Conservation (phyloP, 2,797 vertebrate genomes). For the Novumbra hubbsi region DNA sequence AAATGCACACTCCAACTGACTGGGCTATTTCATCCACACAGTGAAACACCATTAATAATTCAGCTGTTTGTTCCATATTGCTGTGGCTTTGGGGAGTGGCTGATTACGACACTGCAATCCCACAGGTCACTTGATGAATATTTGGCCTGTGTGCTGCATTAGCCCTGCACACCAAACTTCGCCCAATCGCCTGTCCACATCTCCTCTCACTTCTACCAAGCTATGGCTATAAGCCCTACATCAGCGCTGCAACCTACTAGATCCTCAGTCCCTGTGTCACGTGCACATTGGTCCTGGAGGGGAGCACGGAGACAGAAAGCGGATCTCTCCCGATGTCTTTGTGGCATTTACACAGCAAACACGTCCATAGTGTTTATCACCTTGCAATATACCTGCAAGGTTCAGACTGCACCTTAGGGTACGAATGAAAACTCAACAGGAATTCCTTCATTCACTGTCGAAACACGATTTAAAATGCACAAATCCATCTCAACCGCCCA, state of each 20-base stretch:
- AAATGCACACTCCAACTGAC: conserved; percentile 40
- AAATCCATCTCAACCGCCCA: not conserved
- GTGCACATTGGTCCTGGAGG: conserved; percentile 18
- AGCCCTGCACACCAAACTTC: conserved; percentile 34
- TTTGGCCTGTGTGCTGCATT: conserved; percentile 38
- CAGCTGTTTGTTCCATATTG: conserved; percentile 47
- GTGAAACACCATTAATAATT: conserved; percentile 56
- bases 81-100: conserved; percentile 37
- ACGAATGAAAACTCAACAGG: not conserved
- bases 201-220: not conserved
- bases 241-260: not conserved
- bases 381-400: conserved; percentile 29
- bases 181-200: not conserved
- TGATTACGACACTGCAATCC: conserved; percentile 30
- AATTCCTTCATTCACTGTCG: not conserved
- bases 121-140: conserved; percentile 24
- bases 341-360: conserved; percentile 40
- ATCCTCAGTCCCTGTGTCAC: not conserved
- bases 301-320: conserved; percentile 32
- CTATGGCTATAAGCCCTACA: not conserved
- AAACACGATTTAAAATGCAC: not conserved
- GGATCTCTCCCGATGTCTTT: conserved; percentile 39
- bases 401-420: not conserved
- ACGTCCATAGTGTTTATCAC: conserved; percentile 30
- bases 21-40: conserved; percentile 50